A percentile compares a stretch with the other conserved stretches of the same genome.
phyloP scores from a whole-genome alignment of 2,797 vertebrate genomes.

The Linurgus olivaceus region DNA sequence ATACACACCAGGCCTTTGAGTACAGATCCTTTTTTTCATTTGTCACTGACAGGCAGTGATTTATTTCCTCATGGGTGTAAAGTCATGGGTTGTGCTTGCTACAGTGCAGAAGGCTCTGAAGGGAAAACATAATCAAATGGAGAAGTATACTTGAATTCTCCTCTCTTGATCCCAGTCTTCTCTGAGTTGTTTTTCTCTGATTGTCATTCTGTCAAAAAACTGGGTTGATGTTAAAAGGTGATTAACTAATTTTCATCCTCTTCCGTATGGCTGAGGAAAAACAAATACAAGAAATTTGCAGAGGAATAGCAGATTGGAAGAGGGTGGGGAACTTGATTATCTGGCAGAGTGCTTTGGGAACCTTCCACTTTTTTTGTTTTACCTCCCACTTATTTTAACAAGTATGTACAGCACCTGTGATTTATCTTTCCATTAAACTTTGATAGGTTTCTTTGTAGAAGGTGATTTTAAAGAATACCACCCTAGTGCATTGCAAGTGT shows the following conservation, averaged over 20 bases:
- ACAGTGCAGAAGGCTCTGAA: not conserved
- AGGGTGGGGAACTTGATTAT: not conserved
- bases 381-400: not conserved
- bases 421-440: not conserved
- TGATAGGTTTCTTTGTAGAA: not conserved
- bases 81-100: not conserved
- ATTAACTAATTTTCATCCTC: not conserved
- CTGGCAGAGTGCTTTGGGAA: not conserved
- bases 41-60: conserved; percentile 30
- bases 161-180: not conserved
- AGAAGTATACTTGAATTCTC: not conserved
- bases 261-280: not conserved
- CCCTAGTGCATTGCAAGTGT: not conserved
- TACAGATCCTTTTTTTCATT: not conserved
- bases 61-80: conserved; percentile 42
- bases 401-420: not conserved
- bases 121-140: not conserved
- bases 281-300: not conserved
- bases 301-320: not conserved
- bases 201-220: not conserved
- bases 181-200: not conserved
- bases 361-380: not conserved
- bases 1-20: not conserved
- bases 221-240: not conserved
- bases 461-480: not conserved